A percentile compares a stretch with the other conserved stretches of the same genome.
phyloP scores from a whole-genome alignment of 1,140 invertebrate species.

The Caligus rogercresseyi region DNA sequence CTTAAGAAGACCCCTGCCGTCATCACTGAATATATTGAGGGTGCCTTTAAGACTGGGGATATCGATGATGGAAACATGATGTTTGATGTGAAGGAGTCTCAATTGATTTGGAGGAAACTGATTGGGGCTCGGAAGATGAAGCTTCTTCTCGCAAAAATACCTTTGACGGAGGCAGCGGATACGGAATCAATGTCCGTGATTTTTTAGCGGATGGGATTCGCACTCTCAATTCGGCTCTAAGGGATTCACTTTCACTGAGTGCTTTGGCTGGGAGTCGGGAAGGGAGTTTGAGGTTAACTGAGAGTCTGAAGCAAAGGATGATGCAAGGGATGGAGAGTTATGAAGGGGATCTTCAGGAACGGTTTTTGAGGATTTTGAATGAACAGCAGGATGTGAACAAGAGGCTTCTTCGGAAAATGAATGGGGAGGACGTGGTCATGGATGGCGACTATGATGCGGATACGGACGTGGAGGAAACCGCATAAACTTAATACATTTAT shows the following conservation, averaged over 20 bases:
- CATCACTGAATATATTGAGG: background rate
- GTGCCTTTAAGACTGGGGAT: background rate
- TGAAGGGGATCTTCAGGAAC: background rate
- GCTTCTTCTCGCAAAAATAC: background rate
- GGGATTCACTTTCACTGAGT: background rate
- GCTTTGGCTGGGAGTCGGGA: background rate
- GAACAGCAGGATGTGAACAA: background rate
- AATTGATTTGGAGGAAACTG: background rate
- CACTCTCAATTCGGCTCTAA: background rate
- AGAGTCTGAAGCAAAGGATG: background rate
- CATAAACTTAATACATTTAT: too few species aligned
- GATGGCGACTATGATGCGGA: background rate
- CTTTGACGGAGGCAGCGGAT: background rate
- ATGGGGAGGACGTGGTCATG: background rate
- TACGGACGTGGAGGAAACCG: background rate
- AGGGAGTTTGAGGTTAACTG: background rate
- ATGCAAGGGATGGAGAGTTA: background rate
- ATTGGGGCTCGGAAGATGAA: background rate
- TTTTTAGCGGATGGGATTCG: background rate
- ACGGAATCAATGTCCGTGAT: background rate
- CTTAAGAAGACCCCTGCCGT: background rate
- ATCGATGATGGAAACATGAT: background rate
- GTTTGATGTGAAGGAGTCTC: background rate
- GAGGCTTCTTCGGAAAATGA: background rate
- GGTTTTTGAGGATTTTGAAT: background rate